Conservation (phyloP, 92 coral and sea anemone species). For the Diadumene lineata region DNA sequence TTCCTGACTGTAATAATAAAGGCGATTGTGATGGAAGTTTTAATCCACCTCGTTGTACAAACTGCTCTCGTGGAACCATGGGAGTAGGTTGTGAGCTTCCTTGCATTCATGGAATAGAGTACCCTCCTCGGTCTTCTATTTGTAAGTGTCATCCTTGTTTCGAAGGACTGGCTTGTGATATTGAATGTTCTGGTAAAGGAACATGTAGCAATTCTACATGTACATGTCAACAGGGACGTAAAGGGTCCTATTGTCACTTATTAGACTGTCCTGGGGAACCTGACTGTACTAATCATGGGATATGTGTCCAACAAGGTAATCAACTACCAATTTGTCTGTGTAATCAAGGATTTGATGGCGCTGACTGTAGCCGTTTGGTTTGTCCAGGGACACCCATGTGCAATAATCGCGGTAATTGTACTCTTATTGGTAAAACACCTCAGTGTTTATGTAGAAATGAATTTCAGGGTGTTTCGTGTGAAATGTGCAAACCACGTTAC, state of each 20-base stretch:
- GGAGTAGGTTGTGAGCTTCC: conserved; percentile 62
- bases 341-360: conserved; percentile 59
- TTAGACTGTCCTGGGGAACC: conserved; percentile 69
- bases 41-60: conserved; percentile 63
- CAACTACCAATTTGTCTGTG: conserved; percentile 50
- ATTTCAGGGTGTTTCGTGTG: conserved; percentile 61
- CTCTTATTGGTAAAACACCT: conserved; percentile 37
- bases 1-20: conserved; percentile 57
- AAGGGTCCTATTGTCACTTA: conserved; percentile 53
- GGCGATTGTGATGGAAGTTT: conserved; percentile 53
- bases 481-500: conserved; percentile 49
- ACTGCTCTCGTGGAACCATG: conserved; percentile 64
- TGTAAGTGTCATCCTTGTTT: conserved; percentile 60
- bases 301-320: conserved; percentile 42
- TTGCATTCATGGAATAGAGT: conserved; percentile 55
- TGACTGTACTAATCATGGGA: conserved; percentile 53
- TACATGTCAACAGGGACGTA: conserved; percentile 51
- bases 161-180: conserved; percentile 53
- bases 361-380: conserved; percentile 53
- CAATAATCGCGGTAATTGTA: conserved; percentile 58
- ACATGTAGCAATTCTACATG: conserved; percentile 45
- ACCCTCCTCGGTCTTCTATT: conserved; percentile 48
- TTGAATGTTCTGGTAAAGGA: conserved; percentile 54
- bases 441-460: conserved; percentile 53
- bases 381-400: conserved; percentile 70